Evolutionary conservation across 2,113 vertebrate species (phyloP), one percentile per base, ranked within the genome.

Genomic region (Probosciger aterrimus): DNA sequence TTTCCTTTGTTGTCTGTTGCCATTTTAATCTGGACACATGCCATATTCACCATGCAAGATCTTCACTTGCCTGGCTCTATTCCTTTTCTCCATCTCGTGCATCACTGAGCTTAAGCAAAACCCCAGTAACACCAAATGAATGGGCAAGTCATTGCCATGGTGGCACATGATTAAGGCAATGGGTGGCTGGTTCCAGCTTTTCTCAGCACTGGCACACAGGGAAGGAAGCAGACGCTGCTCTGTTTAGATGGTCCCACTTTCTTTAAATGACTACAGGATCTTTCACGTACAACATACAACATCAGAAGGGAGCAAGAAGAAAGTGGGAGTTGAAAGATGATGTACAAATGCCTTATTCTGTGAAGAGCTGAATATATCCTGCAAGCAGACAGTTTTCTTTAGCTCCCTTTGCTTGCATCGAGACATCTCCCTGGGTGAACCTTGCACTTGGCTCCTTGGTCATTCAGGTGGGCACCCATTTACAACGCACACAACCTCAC

Each of bases 71-170:
- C 33, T 33, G 27, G 8, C 10, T 63, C 25, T 14, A 4, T 31
- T 75, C 10, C 15, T 73, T 85, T 79, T 60, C 52, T 37, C 27
- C 27, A 3, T 31, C 57, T 75, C 27, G 18, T 24, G 10, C 25
- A 10, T 55, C 50, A 22, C 12, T 69, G 14, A 67, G 23, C 9
- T 82, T 44, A 18, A 90, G 63, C 30, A 88, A 62, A 77, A 62
- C 35, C 14, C 23, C 44, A n/a, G 8, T 10, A 73, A 10, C 23
- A 33, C 25, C 13, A 86, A 69, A 35, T 3, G 23, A 85, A 63
- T 0, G 1, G 39, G 18, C 23, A 47, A 44, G 10, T 8, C 65
- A 12, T 17, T 4, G 57, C 33, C 22, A 10, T 35, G 35, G 33
- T 6, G 14, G 57, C 33, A 35, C 57, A 24, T 24, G 57, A 10